phyloP scores from a whole-genome alignment of 2,797 vertebrate species.

The Moxostoma hubbsi region DNA sequence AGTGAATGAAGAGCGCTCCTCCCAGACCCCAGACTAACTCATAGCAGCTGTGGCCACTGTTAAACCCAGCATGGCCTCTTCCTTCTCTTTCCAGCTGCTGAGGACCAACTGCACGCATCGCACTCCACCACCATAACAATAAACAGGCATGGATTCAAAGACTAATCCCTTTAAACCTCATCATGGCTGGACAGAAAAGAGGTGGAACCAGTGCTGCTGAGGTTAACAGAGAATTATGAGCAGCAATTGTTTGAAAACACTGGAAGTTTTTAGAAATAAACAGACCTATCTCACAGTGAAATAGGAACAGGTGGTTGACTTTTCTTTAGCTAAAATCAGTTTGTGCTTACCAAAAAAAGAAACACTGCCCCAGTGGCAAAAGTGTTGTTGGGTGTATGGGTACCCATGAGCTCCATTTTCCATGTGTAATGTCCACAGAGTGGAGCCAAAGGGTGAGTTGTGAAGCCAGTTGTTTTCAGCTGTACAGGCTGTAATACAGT shows the following conservation, averaged over 20 bases:
- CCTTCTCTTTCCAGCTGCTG: constrained; percentile 50
- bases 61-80: constrained; percentile 48
- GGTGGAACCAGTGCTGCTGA: background rate
- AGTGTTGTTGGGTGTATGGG: too few species aligned
- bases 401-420: too few species aligned
- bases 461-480: too few species aligned
- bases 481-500: too few species aligned
- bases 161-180: background rate
- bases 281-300: too few species aligned
- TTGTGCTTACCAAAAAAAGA: too few species aligned
- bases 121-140: constrained; percentile 34
- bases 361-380: too few species aligned
- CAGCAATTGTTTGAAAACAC: background rate
- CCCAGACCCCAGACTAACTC: constrained; percentile 66
- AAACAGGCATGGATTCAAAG: constrained; percentile 20
- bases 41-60: constrained; percentile 72
- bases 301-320: too few species aligned
- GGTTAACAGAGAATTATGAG: background rate
- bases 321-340: too few species aligned
- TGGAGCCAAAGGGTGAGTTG: too few species aligned
- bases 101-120: constrained; percentile 42
- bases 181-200: constrained; percentile 3
- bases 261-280: too few species aligned
- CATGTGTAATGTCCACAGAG: too few species aligned
- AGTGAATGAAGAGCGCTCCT: constrained; percentile 54